Conservation (phyloP, 2,797 vertebrate species). For the Gymnodraco acuticeps region DNA sequence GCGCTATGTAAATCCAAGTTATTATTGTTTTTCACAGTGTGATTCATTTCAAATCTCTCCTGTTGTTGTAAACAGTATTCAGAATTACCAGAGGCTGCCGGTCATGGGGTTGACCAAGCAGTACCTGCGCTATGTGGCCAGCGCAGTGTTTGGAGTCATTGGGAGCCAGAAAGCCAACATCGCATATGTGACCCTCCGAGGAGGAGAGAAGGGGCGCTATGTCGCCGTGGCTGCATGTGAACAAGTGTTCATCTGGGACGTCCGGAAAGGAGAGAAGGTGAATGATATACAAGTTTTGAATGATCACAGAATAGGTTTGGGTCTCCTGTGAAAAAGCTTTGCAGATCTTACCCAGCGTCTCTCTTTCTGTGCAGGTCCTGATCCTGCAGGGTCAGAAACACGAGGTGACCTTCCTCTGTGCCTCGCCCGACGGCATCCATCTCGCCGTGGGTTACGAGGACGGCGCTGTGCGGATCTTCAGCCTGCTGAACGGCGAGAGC, state of each 20-base stretch:
- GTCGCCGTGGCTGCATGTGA: constrained; percentile 95
- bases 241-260: constrained; percentile 97
- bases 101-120: constrained; percentile 96
- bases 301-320: fast-evolving
- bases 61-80: constrained; percentile 30
- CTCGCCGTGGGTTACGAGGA: constrained; percentile 96
- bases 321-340: neutral
- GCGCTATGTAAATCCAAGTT: too few species aligned
- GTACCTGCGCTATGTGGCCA: constrained; percentile 91
- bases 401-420: constrained; percentile 91
- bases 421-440: constrained; percentile 92
- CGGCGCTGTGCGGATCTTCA: constrained; percentile 92
- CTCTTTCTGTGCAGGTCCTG: constrained; percentile 84
- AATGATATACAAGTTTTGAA: constrained; percentile 9
- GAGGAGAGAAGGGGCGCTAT: constrained; percentile 91
- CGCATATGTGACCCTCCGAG: constrained; percentile 89
- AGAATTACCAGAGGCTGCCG: neutral
- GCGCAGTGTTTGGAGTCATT: constrained; percentile 93
- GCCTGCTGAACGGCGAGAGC: constrained; percentile 90
- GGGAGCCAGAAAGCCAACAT: constrained; percentile 90
- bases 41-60: neutral
- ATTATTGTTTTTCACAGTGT: neutral
- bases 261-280: constrained; percentile 96
- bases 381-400: constrained; percentile 94
- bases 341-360: too few species aligned